Evolutionary conservation across 2,113 vertebrate species (phyloP), one percentile per base, ranked within the genome.

Genomic region (Suricata suricatta): DNA sequence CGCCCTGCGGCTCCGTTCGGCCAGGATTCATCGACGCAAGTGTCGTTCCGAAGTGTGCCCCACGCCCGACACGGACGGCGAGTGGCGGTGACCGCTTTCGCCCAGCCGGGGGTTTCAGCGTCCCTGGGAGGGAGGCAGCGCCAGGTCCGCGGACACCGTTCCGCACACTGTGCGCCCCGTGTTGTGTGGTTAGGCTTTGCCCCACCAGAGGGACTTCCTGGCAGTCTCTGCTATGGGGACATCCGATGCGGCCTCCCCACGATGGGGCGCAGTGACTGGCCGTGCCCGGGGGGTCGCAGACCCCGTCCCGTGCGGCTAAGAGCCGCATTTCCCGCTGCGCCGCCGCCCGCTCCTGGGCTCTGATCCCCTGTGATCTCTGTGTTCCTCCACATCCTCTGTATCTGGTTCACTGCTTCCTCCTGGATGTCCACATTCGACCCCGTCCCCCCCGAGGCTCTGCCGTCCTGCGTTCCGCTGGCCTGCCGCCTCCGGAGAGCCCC

Each of bases 21-120:
- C 93, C 68, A 89, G 93, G 95, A 93, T 97, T 89, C 96, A 96
- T 98, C 96, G 97, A 98, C 97, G 96, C 17, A 50, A 38, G 50
- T 23, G 21, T 41, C 41, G 5, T 69, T 38, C 97, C 85, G 35
- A 72, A 63, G 15, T 7, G 23, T 29, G 31, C 6, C 63, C 25
- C 25, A 1, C 23, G 92, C 93, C 95, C 91, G 94, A 87, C 96
- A 96, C 76, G 81, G 52, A 82, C 93, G 86, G 94, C 82, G 83
- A 97, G 77, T 31, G 94, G 87, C 71, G 79, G 4, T 93, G 88
- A 71, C 94, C 94, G 80, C 87, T 27, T 10, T 88, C 0, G 95
- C 79, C 74, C 96, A 88, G 31, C 52, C 38, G 90, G 93, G 60
- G 84, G 63, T 72, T 60, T 12, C 31, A 54, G 23, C 29, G 35